Evolutionary conservation across 2,888 invertebrate species (phyloP), one percentile per base, ranked within the genome.

Genomic region (Brachyptera risi): DNA sequence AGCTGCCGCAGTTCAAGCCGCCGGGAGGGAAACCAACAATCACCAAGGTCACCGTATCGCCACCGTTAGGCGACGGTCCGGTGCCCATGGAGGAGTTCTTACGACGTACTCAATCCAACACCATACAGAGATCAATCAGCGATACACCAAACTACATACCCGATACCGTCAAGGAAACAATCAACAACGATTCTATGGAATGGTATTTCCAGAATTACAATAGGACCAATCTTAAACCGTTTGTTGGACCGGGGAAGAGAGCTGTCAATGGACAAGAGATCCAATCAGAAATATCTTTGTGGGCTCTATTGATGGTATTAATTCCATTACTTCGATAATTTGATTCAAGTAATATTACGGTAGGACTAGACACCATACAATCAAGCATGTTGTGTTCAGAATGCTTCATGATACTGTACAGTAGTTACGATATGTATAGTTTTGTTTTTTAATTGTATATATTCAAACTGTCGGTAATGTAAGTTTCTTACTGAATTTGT

Each of bases 131-230:
- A 3, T 26, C 50, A 1, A 38, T 49, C 15, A 40, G 40, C 35
- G 49, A 40, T 57, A 26, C 58, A 5, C 37, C 59, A 40, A 59
- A 51, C 59, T 54, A 24, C 60, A 42, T 7, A 69, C 31, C 67
- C 69, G 13, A 54, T 69, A 57, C 15, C 42, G 42, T 3, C 35
- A 49, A 37, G 17, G 40, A 24, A 11, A 35, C 19, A 56, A 4
- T 58, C 44, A 50, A 49, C 49, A 56, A 59, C 44, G 56, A 56
- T 19, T 58, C 65, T 42, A 60, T 27, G 66, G 71, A 71, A 58
- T 93, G 93, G 93, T 93, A 93, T 74, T 92, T 88, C 73, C 87
- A 86, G 66, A 91, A 90, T 73, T 92, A 92, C 71, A 89, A 90
- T 72, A 85, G 84, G 69, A 83, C 79, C 2, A 76, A 79, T 66